These are phyloP conservation scores for Syngnathus rostellatus DNA, from an alignment of 2,797 vertebrate species.

Conservation along the genomic window DNA sequence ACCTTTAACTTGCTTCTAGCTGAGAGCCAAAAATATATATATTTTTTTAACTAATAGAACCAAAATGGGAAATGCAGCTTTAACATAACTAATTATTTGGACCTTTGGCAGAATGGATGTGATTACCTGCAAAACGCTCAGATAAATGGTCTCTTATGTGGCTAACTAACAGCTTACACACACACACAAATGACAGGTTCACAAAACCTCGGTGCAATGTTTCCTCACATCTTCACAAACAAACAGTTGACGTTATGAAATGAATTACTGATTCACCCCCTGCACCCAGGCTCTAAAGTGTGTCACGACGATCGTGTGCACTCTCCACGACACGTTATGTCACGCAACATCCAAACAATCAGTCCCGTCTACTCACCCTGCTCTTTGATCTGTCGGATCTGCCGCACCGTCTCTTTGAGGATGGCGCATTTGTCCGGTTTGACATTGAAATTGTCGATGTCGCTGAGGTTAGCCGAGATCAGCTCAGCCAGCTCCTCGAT, in stretches of 20 bases:
- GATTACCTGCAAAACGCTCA: constrained; percentile 52
- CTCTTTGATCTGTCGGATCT: constrained; percentile 98
- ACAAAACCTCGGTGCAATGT: constrained; percentile 40
- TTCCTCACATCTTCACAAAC: constrained; percentile 51
- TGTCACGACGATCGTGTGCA: constrained; percentile 7
- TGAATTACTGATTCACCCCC: constrained; percentile 53
- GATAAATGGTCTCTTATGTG: constrained; percentile 46
- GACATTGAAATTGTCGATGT: constrained; percentile 98
- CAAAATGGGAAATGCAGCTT: constrained; percentile 37
- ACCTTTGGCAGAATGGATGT: constrained; percentile 44
- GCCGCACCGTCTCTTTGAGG: constrained; percentile 95
- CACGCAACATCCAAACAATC: neutral
- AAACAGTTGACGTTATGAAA: constrained; percentile 57
- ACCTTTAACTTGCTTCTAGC: neutral
- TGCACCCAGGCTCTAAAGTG: constrained; percentile 51
- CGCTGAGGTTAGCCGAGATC: constrained; percentile 95
- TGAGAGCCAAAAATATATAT: neutral
- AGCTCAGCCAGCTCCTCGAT: constrained; percentile 96
- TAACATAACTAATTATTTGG: constrained; percentile 52
- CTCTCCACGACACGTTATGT: neutral
- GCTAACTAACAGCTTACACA: constrained; percentile 43
- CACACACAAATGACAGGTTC: constrained; percentile 30
- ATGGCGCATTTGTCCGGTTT: constrained; percentile 99
- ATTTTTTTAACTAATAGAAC: neutral
- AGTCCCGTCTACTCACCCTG: constrained; percentile 74